These are phyloP conservation scores for Merluccius polli DNA, from an alignment of 2,797 vertebrate species.

Conservation along the genomic window DNA sequence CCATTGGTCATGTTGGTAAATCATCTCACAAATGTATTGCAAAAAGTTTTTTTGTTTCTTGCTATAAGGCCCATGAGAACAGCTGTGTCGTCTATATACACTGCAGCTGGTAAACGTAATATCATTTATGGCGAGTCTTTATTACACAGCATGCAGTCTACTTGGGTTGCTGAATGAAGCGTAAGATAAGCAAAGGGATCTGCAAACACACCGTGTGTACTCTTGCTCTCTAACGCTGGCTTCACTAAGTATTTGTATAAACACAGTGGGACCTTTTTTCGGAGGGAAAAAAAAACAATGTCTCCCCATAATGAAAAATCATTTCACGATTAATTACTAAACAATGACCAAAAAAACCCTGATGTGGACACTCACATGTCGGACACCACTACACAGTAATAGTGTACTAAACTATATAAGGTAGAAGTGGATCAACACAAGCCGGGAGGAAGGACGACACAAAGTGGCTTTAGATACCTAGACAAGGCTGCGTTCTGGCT, in stretches of 20 bases:
- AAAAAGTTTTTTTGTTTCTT: neutral
- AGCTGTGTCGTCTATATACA: neutral
- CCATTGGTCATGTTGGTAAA: neutral
- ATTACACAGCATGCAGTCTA: neutral
- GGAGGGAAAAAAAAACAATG: no score
- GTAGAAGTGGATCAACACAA: no score
- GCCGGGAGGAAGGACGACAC: no score
- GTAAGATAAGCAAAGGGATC: neutral
- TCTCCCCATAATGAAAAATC: no score
- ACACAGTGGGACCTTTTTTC: no score
- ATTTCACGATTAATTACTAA: no score
- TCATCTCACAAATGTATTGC: neutral
- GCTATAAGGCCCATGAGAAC: neutral
- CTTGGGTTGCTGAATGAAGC: neutral
- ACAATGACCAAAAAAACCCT: no score
- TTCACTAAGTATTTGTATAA: neutral
- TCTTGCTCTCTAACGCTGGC: neutral
- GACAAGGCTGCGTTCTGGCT: no score
- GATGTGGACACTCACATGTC: no score
- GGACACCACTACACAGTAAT: no score
- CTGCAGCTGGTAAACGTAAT: neutral
- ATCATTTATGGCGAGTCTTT: neutral
- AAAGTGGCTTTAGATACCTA: no score
- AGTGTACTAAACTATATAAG: no score
- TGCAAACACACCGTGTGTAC: neutral